These are phyloP conservation scores for Elanoides forficatus DNA, from an alignment of 2,113 vertebrate species.

Conservation along the genomic window DNA sequence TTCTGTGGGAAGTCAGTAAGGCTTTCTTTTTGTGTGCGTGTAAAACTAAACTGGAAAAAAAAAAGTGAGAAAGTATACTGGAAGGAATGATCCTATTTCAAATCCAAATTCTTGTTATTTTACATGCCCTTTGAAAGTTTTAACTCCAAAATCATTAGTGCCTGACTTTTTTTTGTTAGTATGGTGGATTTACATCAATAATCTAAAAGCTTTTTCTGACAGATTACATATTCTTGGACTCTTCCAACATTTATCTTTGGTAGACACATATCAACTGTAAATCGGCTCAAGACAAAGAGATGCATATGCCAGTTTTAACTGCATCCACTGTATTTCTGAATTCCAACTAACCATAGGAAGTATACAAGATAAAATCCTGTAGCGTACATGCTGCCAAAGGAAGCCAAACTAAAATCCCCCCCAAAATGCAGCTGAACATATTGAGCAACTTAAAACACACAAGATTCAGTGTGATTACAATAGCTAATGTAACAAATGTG, in stretches of 20 bases:
- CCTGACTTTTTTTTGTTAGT: not conserved
- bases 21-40: not conserved
- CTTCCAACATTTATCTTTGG: not conserved
- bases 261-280: not conserved
- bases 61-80: not conserved
- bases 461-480: not conserved
- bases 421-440: not conserved
- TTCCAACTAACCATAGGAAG: not conserved
- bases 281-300: not conserved
- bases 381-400: not conserved
- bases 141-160: not conserved
- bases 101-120: not conserved
- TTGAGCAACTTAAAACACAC: not conserved
- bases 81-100: not conserved
- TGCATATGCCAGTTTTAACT: fast-evolving
- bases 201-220: not conserved
- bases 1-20: not conserved
- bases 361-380: not conserved
- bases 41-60: not conserved
- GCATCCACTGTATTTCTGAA: not conserved
- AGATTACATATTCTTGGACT: not conserved
- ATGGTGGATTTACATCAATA: not conserved
- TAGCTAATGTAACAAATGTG: not conserved
- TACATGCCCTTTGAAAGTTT: not conserved
- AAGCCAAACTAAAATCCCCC: not conserved